Evolutionary conservation across 2,797 vertebrate genomes (phyloP), one percentile per base, ranked within the genome.

Genomic region (Ctenosaura bakeri): DNA sequence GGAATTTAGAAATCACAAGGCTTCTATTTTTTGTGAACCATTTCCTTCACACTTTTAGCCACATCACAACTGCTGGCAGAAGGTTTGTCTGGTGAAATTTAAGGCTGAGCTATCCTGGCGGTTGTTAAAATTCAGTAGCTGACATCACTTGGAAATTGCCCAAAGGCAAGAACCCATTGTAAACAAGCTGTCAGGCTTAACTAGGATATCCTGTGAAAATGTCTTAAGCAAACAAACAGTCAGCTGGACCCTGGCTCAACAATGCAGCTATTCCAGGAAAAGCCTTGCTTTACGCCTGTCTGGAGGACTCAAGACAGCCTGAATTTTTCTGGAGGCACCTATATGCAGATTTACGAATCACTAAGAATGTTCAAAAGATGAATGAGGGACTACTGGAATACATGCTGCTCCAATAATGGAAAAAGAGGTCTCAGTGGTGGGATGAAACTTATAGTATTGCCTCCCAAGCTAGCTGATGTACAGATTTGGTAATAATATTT

Each of bases 151-250:
- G 77, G 94, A 95, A 95, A 90, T 84, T 86, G 90, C 94, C 90
- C 91, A 42, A 24, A 85, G 52, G 89, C 94, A 93, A 90, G 90
- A 94, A 88, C 91, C 64, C 54, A 42, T 52, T 90, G 93, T 95
- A 96, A 96, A 96, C 92, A 95, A 94, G 93, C 94, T 95, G 94
- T 92, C 94, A 93, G 42, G 86, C 54, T 93, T 90, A 90, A 90
- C 90, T 91, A 95, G 93, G 91, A 26, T 94, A 87, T 62, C 90
- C 90, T 87, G 76, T 92, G 94, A 94, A 96, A 94, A 94, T 86
- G 87, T 86, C 93, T 94, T 86, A 59, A 94, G 89, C 92, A 94
- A 95, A 92, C 93, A 93, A 95, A 93, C 92, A 91, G 93, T 91
- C 89, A 82, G 81, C 89, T 91, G 91, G 42, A 93, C 74, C 90